Base-by-base conservation (phyloP, 1,140 invertebrate species). In the Ooceraea biroi region DNA sequence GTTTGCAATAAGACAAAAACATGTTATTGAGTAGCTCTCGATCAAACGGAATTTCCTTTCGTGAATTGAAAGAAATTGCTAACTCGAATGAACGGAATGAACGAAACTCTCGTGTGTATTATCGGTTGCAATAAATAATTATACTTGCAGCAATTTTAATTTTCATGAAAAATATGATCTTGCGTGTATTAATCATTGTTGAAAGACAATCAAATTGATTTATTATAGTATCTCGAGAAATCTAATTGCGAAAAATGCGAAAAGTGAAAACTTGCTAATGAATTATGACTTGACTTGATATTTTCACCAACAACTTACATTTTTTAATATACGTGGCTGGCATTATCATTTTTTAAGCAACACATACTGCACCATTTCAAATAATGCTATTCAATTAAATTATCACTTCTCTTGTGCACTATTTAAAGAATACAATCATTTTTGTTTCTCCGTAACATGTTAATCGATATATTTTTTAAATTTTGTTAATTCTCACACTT, bases 61-160 rank as follows among this genome's bases (percentile, higher is more conserved):
- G 12, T 36, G 5, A 65, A 69, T 0, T 2, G 50, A 52, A 5
- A 36, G 1, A 14, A 36, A 36, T 55, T 2, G 14, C 4, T 69
- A 17, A 30, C 19, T 71, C n/a, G n/a, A n/a, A n/a, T n/a, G 25
- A n/a, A 30, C n/a, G n/a, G 19, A 71, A 17, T n/a, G n/a, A n/a
- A n/a, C n/a, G 5, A n/a, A 50, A n/a, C 3, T 52, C 7, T 52
- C 48, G 22, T 55, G 19, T 72, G 12, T 72, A 52, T 55, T 36
- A 71, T 71, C 25, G 36, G 1, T n/a, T 30, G 2, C 12, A 69
- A 69, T 50, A 71, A 71, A 52, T 25, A 57, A 72, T 72, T 1
- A 3, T 71, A 57, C 14, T 17, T 1, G 7, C 19, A 57, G 55
- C 55, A 14, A 30, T n/a, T 19, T n/a, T 57, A 57, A 41, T 41